Conservation (phyloP, 1,140 invertebrate genomes). For the Sitobion miscanthi region DNA sequence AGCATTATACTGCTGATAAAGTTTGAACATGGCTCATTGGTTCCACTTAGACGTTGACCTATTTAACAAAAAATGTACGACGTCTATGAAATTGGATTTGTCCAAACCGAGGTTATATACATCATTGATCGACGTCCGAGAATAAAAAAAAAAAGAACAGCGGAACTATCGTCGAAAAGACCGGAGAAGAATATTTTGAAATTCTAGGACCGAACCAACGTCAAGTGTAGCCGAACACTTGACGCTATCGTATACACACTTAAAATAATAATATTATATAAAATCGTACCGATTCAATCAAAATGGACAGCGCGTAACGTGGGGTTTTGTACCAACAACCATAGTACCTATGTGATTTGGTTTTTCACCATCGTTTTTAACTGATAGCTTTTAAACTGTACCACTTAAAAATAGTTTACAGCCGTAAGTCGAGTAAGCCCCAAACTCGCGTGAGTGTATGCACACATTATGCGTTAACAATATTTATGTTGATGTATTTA, state of each 20-base stretch:
- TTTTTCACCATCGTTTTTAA: too few species aligned
- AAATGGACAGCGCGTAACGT: too few species aligned
- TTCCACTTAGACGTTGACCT: conserved; percentile 27
- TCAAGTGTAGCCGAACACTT: background rate
- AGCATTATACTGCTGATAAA: background rate
- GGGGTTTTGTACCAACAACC: background rate
- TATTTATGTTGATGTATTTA: background rate
- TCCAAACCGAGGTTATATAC: background rate
- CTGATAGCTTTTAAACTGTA: background rate
- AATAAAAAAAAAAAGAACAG: background rate
- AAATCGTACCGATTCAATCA: background rate
- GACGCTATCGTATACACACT: background rate
- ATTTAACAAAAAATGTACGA: background rate
- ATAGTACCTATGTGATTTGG: background rate
- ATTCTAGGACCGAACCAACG: background rate
- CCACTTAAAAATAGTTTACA: background rate
- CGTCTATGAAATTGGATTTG: background rate
- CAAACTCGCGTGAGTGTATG: background rate
- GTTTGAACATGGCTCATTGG: conserved; percentile 26
- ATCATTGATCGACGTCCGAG: background rate
- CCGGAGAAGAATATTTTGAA: background rate
- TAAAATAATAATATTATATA: background rate
- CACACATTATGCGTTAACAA: background rate
- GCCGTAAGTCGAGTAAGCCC: background rate
- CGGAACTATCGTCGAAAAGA: background rate